Conservation (phyloP, 2,888 invertebrate species). For the Nemurella pictetii region DNA sequence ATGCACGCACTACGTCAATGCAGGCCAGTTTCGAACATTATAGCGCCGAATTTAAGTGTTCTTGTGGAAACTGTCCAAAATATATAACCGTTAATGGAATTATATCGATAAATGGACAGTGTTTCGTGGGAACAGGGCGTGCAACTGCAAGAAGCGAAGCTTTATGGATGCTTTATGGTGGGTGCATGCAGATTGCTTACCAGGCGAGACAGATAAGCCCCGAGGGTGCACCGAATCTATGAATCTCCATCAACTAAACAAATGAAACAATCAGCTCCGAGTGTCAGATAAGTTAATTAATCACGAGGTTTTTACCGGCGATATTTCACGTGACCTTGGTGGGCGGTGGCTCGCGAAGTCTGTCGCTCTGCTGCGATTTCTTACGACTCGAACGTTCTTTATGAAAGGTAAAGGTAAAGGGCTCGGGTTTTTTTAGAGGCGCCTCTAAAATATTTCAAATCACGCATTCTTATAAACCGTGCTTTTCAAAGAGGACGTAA, state of each 20-base stretch:
- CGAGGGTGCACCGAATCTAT: neutral
- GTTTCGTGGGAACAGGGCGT: neutral
- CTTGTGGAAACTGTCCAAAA: neutral
- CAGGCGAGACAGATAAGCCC: too few relatives aligned
- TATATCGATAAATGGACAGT: neutral
- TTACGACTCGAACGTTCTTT: neutral
- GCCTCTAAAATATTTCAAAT: neutral
- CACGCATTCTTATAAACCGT: neutral
- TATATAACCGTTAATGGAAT: neutral
- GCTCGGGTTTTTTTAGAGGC: neutral
- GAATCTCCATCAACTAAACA: neutral
- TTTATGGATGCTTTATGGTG: neutral
- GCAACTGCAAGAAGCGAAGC: neutral
- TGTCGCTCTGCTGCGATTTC: neutral
- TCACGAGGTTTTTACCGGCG: too few relatives aligned
- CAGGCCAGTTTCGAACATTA: neutral
- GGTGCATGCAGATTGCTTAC: too few relatives aligned
- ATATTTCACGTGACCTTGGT: too few relatives aligned
- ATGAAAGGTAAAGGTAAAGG: too few relatives aligned
- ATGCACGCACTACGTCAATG: too few relatives aligned
- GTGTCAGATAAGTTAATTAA: neutral
- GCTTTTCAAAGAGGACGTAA: neutral
- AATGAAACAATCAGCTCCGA: neutral
- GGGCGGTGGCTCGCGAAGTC: too few relatives aligned
- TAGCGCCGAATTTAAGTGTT: neutral